Conservation (phyloP, 2,888 invertebrate species). For the Oscheius sp. region DNA sequence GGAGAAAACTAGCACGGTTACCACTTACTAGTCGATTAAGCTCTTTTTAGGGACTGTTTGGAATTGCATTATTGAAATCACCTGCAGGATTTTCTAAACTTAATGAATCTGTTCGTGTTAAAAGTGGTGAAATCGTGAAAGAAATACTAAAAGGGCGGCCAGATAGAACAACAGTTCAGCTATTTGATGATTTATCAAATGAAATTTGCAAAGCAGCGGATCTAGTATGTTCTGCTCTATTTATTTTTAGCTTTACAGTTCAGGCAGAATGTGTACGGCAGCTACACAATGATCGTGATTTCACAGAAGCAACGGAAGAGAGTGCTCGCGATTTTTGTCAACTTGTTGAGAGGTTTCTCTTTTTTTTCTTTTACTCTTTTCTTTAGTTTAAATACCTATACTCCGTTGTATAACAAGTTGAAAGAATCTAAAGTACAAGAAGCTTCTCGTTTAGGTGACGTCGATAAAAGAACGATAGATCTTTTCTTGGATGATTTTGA, state of each 20-base stretch:
- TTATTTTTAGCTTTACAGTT: neutral
- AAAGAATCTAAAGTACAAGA: constrained; percentile 81
- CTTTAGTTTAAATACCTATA: constrained; percentile 83
- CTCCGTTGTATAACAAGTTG: constrained; percentile 82
- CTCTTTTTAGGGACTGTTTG: constrained; percentile 59
- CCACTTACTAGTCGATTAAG: neutral
- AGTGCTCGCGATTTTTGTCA: constrained; percentile 87
- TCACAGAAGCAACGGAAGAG: constrained; percentile 85
- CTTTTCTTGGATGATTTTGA: constrained; percentile 96
- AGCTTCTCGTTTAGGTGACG: constrained; percentile 64
- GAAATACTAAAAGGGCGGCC: constrained; percentile 5
- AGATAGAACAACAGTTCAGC: constrained; percentile 76
- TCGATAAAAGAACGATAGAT: constrained; percentile 86
- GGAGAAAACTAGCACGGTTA: neutral
- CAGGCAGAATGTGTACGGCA: constrained; percentile 90
- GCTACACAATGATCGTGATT: constrained; percentile 83
- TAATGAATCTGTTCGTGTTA: constrained; percentile 41
- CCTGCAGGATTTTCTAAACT: constrained; percentile 52
- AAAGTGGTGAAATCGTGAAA: constrained; percentile 32
- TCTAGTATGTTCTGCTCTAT: constrained; percentile 73
- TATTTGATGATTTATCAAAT: constrained; percentile 95
- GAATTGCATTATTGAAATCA: constrained; percentile 49
- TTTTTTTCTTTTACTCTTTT: neutral
- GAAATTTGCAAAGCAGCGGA: constrained; percentile 94
- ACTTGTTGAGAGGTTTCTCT: constrained; percentile 81